These are phyloP conservation scores for Eupithecia pulchellata DNA, from an alignment of 2,888 invertebrate genomes.

Conservation along the genomic window DNA sequence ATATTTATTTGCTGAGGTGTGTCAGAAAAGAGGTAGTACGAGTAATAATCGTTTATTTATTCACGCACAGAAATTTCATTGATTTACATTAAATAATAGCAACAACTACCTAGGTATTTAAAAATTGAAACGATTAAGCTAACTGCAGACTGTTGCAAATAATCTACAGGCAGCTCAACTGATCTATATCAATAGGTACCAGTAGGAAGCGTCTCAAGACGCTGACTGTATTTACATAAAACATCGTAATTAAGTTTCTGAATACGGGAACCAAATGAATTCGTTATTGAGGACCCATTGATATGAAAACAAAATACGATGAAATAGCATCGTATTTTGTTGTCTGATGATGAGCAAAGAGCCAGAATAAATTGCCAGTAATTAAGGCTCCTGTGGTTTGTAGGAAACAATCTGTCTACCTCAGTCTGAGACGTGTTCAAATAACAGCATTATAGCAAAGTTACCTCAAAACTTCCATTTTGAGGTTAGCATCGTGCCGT, in stretches of 20 bases:
- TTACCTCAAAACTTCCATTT: slow-evolving; percentile 57
- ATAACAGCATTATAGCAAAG: slow-evolving; percentile 62
- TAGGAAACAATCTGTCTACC: slow-evolving; percentile 50
- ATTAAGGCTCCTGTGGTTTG: slow-evolving; percentile 37
- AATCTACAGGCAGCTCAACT: no score
- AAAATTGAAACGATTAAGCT: no score
- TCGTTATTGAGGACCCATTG: no score
- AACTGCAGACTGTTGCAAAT: no score
- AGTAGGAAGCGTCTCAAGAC: no score
- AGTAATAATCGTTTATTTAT: not conserved
- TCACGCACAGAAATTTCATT: no score
- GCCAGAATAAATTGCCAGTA: slow-evolving; percentile 28
- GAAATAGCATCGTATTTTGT: not conserved
- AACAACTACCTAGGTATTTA: no score
- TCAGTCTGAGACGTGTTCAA: slow-evolving; percentile 50
- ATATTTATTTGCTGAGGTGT: not conserved
- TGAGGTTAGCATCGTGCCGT: slow-evolving; percentile 62
- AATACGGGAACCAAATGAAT: no score
- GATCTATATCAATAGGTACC: no score
- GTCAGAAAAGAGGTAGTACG: not conserved
- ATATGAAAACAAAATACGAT: not conserved
- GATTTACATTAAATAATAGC: no score
- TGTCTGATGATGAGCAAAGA: not conserved
- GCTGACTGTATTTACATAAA: no score
- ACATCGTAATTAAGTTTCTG: no score